Conservation (phyloP, 2,888 invertebrate genomes). For the Caenorhabditis sp. region DNA sequence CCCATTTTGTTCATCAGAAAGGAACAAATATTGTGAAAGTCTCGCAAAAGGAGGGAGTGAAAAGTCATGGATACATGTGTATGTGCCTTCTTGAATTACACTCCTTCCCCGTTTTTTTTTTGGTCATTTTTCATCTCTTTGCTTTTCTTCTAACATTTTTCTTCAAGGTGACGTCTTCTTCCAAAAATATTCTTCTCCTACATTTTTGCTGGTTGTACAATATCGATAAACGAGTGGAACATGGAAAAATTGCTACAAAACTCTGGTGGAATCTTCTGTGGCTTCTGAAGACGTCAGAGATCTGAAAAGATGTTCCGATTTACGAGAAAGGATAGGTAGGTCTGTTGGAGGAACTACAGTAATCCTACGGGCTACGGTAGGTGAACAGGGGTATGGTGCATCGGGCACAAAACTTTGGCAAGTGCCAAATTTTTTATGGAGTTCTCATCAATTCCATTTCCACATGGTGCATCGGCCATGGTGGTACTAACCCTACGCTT, state of each 20-base stretch:
- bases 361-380: too few species aligned
- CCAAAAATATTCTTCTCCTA: not conserved
- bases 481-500: too few species aligned
- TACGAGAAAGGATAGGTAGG: conserved; percentile 25
- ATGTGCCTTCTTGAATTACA: conserved; percentile 40
- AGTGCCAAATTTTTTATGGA: too few species aligned
- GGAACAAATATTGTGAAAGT: too few species aligned
- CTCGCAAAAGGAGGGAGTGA: not conserved
- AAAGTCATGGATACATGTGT: conserved; percentile 7
- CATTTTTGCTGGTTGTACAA: too few species aligned
- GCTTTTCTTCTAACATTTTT: not conserved
- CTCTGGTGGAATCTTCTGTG: not conserved
- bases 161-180: not conserved
- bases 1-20: too few species aligned
- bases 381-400: too few species aligned
- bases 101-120: not conserved
- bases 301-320: conserved; percentile 20
- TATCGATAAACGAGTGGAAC: too few species aligned
- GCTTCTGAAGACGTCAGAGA: not conserved
- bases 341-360: not conserved
- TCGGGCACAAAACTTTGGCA: too few species aligned
- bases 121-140: not conserved
- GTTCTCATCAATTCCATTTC: too few species aligned
- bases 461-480: too few species aligned
- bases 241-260: not conserved